Evolutionary conservation across 2,113 vertebrate genomes (phyloP), one percentile per base, ranked within the genome.

Genomic region (Cyanoramphus novaezelandiae): DNA sequence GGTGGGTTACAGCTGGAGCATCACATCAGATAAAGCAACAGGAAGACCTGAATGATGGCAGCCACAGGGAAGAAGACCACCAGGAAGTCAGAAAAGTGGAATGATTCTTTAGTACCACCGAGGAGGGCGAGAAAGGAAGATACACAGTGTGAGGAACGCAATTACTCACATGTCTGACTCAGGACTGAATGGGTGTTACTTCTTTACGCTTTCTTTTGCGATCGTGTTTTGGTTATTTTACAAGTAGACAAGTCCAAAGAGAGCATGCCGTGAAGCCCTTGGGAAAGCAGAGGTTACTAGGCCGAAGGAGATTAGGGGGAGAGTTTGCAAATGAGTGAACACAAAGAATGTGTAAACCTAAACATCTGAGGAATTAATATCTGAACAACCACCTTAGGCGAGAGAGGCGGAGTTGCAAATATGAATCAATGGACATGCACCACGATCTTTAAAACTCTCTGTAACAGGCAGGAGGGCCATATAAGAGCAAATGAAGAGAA

Each of bases 121-220:
- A 82, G 37, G n/a, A 84, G 87, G 8, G 47, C 69, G 77, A 82
- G 33, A 75, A 57, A 37, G 75, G 44, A 94, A 69, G 23, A 82
- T 21, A 43, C n/a, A 43, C 1, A 64, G 27, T n/a, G 29, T 52
- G 63, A 79, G 50, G 60, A 91, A 70, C 68, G 49, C 57, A 33
- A 17, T 67, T 90, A 82, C 44, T 91, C 57, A 75, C 4, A 50
- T n/a, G 62, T 89, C 76, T 96, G 93, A 93, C 64, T 96, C 91
- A 63, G 47, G 71, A 67, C 43, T 17, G 35, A 90, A 93, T 44
- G 43, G 17, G 31, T 83, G 72, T 59, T 59, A 44, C 25, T 62
- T 53, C 49, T 53, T 71, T 47, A 60, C 31, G 23, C 9, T 49
- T 78, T 64, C 20, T 50, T 70, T 67, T 53, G 31, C 55, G 27